These are phyloP conservation scores for Hypomecis punctinalis DNA, from an alignment of 2,888 invertebrate species.

Conservation along the genomic window DNA sequence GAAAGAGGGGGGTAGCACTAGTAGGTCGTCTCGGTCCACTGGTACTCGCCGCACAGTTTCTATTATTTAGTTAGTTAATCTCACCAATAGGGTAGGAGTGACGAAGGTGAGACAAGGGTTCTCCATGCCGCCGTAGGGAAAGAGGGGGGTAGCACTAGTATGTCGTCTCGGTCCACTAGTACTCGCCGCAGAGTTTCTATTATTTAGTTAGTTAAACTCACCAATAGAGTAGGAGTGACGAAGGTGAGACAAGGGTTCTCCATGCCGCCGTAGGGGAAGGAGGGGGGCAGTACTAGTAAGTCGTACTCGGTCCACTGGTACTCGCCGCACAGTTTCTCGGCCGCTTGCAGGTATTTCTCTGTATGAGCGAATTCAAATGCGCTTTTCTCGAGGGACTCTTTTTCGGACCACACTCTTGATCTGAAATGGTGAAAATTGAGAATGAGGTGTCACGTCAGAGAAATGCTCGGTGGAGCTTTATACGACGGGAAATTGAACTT, in stretches of 20 bases:
- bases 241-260: constrained; percentile 98
- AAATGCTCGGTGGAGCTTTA: no score
- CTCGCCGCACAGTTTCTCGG: constrained; percentile 93
- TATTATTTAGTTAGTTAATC: constrained; percentile 40
- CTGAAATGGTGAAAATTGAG: constrained; percentile 58
- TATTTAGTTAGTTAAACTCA: constrained; percentile 62
- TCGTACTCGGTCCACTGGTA: constrained; percentile 97
- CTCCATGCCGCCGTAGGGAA: constrained; percentile 98
- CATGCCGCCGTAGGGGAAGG: constrained; percentile 98
- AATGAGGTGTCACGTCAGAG: no score
- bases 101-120: constrained; percentile 95
- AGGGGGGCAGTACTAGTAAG: constrained; percentile 94
- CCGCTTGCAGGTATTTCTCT: constrained; percentile 91
- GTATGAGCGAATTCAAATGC: constrained; percentile 96
- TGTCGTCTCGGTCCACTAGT: no score
- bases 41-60: no score
- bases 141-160: no score
- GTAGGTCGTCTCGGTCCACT: no score
- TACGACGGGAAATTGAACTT: no score
- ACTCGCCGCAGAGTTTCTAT: no score
- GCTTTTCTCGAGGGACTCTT: constrained; percentile 91
- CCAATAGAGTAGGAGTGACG: constrained; percentile 96
- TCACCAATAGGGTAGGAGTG: constrained; percentile 95
- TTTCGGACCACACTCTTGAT: constrained; percentile 95
- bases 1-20: no score